Evolutionary conservation across 2,113 vertebrate species (phyloP).

Genomic region (Gallinago undulata): DNA sequence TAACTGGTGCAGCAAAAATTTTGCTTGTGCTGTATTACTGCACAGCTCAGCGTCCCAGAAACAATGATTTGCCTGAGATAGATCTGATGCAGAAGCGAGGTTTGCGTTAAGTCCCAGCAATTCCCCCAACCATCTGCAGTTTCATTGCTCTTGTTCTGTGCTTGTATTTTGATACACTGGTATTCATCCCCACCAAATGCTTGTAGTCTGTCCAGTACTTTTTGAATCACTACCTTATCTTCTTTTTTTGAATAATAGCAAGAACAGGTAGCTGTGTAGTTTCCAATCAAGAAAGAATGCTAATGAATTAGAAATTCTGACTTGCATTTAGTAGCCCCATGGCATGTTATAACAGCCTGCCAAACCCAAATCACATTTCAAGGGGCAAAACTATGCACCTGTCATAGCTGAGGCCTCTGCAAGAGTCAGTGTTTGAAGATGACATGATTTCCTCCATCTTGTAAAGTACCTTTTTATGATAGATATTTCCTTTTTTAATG

Average conservation of each 20-base stretch:
- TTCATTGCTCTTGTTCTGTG: background rate
- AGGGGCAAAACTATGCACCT: background rate
- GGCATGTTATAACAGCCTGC: background rate
- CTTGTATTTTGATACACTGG: background rate
- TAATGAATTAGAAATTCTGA: slow-evolving; percentile 3
- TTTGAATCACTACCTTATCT: background rate
- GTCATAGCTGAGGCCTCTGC: background rate
- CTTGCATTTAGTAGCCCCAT: background rate
- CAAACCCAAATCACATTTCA: background rate
- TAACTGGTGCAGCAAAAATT: background rate
- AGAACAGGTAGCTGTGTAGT: background rate
- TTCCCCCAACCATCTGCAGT: background rate
- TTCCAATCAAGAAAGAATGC: slow-evolving; percentile 19
- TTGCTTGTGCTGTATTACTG: background rate
- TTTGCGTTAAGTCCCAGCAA: background rate
- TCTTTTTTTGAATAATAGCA: background rate
- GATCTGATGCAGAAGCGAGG: background rate
- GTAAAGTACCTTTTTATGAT: background rate
- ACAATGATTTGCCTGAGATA: background rate
- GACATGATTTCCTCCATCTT: background rate
- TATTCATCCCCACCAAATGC: background rate
- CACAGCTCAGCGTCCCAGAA: background rate
- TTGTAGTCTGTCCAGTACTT: background rate
- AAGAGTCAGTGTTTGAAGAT: background rate
- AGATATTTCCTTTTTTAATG: background rate